phyloP scores from a whole-genome alignment of 2,113 vertebrate species.

The Rhineura floridana region DNA sequence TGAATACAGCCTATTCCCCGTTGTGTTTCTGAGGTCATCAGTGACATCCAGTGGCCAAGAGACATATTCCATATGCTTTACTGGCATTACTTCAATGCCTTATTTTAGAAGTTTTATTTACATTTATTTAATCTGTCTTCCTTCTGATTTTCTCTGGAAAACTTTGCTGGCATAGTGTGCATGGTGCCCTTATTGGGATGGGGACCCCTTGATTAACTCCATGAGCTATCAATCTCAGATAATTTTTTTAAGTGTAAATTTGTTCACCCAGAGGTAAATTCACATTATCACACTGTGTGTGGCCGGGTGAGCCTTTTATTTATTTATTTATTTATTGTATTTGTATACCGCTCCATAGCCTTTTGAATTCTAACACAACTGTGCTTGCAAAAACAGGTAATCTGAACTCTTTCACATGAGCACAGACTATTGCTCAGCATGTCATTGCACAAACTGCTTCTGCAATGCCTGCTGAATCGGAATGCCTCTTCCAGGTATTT shows the following conservation, averaged over 20 bases:
- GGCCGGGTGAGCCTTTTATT: not conserved
- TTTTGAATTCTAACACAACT: not conserved
- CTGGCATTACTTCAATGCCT: not conserved
- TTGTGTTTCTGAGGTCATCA: slow-evolving; percentile 70
- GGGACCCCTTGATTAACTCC: not conserved
- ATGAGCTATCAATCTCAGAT: not conserved
- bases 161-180: not conserved
- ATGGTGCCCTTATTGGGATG: too few relatives aligned
- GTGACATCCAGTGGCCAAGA: slow-evolving; percentile 75
- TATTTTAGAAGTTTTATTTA: not conserved
- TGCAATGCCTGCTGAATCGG: not conserved
- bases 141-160: not conserved
- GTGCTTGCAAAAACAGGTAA: not conserved
- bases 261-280: not conserved
- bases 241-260: not conserved
- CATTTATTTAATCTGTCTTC: slow-evolving; percentile 9
- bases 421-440: not conserved
- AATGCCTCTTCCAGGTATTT: not conserved
- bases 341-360: too few relatives aligned
- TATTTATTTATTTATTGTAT: too few relatives aligned
- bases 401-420: not conserved
- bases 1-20: slow-evolving; percentile 13
- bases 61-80: slow-evolving; percentile 47
- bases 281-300: not conserved
- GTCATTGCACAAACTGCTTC: not conserved